Base-by-base conservation (phyloP, 2,888 invertebrate species). In the Macropis europaea region DNA sequence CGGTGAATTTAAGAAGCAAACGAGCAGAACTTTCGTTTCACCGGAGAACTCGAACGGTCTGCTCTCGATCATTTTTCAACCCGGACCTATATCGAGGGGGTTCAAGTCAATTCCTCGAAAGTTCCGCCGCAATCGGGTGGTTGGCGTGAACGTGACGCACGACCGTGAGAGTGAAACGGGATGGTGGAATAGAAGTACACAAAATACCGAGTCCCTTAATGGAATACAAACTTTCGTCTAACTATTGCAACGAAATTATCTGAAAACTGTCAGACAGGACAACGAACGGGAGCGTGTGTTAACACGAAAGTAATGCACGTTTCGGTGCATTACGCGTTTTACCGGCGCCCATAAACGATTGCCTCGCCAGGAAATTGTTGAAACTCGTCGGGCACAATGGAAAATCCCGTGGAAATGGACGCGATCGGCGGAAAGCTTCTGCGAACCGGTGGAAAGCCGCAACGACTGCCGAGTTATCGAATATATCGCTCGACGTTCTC, bases 171-270 rank as follows among this genome's bases (percentile, higher is more conserved):
- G n/a, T n/a, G n/a, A n/a, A n/a, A n/a, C 24, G 26, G n/a, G 59
- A 13, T 24, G 42, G 28, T 34, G 63, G 45, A 60, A 72, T 48
- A 57, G 68, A 64, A 61, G 56, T 59, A 34, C 73, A 72, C 76
- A 81, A 85, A 84, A 83, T 79, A 73, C 66, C 28, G 60, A 76
- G 78, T 79, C 77, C 76, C 74, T 64, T 86, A 86, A 86, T 81
- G 76, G 71, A 80, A 84, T 83, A 79, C 75, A 77, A 86, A 84
- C 83, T 85, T 81, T 62, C 74, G 71, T 76, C n/a, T 79, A 86
- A 86, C 86, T 82, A 80, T 79, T 62, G 70, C 82, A 83, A 86
- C 84, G 66, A 82, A 82, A 86, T 86, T 86, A 84, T 81, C 81
- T 76, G 82, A 82, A 82, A 81, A 83, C 82, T 81, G 82, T 86